Conservation (phyloP, 2,797 vertebrate genomes). For the Melanotaenia nigrans region DNA sequence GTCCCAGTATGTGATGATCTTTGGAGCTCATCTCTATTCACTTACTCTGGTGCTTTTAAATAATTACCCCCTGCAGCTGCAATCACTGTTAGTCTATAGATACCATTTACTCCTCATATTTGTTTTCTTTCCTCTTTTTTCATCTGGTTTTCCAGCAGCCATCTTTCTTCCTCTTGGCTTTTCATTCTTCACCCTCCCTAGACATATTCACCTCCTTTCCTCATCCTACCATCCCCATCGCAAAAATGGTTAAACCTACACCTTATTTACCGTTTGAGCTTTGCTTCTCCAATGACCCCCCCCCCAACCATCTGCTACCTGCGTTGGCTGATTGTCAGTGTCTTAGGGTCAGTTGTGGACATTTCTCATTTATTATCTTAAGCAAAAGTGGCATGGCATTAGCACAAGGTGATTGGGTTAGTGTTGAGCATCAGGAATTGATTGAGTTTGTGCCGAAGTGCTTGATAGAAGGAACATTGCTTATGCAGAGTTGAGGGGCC, state of each 20-base stretch:
- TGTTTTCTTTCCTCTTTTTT: background rate
- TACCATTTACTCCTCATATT: slow-evolving; percentile 25
- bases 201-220: slow-evolving; percentile 6
- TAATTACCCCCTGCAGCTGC: slow-evolving; percentile 45
- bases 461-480: slow-evolving; percentile 62
- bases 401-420: slow-evolving; percentile 79
- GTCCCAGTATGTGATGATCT: slow-evolving; percentile 64
- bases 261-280: slow-evolving; percentile 28
- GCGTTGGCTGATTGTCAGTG: slow-evolving; percentile 55
- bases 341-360: slow-evolving; percentile 73
- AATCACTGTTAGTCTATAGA: slow-evolving; percentile 46
- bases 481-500: slow-evolving; percentile 65
- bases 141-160: slow-evolving; percentile 19
- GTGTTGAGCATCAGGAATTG: slow-evolving; percentile 83
- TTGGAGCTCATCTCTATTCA: slow-evolving; percentile 69
- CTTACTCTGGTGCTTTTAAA: slow-evolving; percentile 63
- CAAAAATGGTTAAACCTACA: slow-evolving; percentile 3
- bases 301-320: slow-evolving; percentile 15
- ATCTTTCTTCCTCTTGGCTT: slow-evolving; percentile 10
- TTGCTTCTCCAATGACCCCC: slow-evolving; percentile 25
- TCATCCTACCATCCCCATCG: slow-evolving; percentile 11
- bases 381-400: slow-evolving; percentile 80
- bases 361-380: slow-evolving; percentile 83
- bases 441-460: slow-evolving; percentile 79
- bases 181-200: slow-evolving; percentile 14